A percentile compares a stretch with the other conserved stretches of the same genome.
Conservation (phyloP, 2,113 vertebrate genomes). For the Perca fluviatilis region DNA sequence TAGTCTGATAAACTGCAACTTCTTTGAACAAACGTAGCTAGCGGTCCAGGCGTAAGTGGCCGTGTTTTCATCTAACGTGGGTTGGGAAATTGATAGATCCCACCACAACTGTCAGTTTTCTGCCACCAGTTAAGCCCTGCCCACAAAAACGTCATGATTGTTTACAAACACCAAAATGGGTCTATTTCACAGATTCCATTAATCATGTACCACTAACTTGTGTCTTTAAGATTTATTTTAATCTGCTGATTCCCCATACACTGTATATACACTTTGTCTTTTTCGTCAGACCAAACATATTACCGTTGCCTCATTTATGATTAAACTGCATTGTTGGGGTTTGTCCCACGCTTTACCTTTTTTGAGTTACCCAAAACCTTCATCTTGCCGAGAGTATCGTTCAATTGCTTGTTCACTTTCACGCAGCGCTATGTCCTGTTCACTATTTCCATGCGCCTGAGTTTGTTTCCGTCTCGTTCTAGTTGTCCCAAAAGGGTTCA, state of each 20-base stretch:
- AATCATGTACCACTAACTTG: background rate
- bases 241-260: background rate
- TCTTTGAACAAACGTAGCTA: too few species aligned
- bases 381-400: background rate
- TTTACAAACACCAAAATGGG: too few species aligned
- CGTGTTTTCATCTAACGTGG: too few species aligned
- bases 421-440: background rate
- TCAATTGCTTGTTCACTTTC: background rate
- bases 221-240: background rate
- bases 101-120: too few species aligned
- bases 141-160: too few species aligned
- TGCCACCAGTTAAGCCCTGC: too few species aligned
- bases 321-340: background rate
- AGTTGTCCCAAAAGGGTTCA: constrained; percentile 94
- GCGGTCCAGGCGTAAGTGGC: too few species aligned
- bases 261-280: background rate
- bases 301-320: background rate
- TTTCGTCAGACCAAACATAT: background rate
- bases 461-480: background rate
- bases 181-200: background rate
- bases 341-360: background rate
- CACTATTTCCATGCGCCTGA: constrained; percentile 4
- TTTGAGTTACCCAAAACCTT: background rate
- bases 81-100: too few species aligned
- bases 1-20: too few species aligned